Evolutionary conservation across 2,113 vertebrate genomes (phyloP).

Genomic region (Bufo gargarizans): DNA sequence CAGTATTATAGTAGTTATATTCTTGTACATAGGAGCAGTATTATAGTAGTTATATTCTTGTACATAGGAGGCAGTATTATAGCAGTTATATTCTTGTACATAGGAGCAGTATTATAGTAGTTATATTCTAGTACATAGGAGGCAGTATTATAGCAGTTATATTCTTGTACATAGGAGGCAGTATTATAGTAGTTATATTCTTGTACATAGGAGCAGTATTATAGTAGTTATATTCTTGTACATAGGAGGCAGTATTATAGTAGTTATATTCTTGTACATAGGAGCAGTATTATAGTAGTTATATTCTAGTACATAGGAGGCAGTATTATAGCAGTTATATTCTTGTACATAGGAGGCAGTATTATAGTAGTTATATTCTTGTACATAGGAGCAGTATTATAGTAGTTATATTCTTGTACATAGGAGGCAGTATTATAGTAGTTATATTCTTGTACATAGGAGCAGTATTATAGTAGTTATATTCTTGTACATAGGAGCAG

Average conservation of each 20-base stretch:
- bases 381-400: neutral
- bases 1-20: neutral
- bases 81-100: neutral
- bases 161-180: neutral
- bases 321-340: neutral
- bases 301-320: neutral
- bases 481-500: no score
- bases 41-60: neutral
- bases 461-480: no score
- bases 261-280: neutral
- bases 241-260: neutral
- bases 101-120: neutral
- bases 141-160: neutral
- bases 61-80: neutral
- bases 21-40: neutral
- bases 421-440: no score
- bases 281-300: neutral
- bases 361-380: constrained; percentile 6
- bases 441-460: no score
- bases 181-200: neutral
- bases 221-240: neutral
- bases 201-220: no score
- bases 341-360: neutral
- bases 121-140: neutral
- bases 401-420: no score